Percentiles rank a stretch among this genome's conserved stretches.
phyloP scores from a whole-genome alignment of 2,888 invertebrate species.

The Hylaea fasciaria region DNA sequence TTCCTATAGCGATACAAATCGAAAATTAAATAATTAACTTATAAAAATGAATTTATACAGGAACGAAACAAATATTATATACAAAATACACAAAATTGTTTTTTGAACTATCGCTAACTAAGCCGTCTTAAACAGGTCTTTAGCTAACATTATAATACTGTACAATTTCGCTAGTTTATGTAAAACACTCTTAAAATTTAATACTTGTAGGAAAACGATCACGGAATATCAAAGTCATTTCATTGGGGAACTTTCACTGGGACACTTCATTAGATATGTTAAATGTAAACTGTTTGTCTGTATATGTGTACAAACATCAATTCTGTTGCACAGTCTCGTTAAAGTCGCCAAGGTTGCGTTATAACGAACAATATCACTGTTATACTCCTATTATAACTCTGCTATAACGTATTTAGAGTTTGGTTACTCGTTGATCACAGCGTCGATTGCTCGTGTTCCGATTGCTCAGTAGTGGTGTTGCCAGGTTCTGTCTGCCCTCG shows the following conservation, averaged over 20 bases:
- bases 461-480: constrained; percentile 11
- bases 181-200: constrained; percentile 75
- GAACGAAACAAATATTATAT: constrained; percentile 76
- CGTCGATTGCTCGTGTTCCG: constrained; percentile 52
- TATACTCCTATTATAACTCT: too few relatives aligned
- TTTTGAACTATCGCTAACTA: constrained; percentile 76
- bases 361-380: constrained; percentile 41
- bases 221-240: constrained; percentile 74
- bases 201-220: constrained; percentile 77
- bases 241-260: constrained; percentile 61
- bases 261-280: constrained; percentile 66
- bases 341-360: constrained; percentile 47
- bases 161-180: constrained; percentile 81
- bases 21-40: constrained; percentile 59
- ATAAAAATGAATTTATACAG: constrained; percentile 71
- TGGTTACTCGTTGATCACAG: constrained; percentile 64
- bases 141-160: constrained; percentile 82
- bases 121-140: constrained; percentile 66
- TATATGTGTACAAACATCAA: constrained; percentile 75
- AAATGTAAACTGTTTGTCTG: constrained; percentile 62
- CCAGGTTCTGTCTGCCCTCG: constrained; percentile 31
- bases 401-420: constrained; percentile 33
- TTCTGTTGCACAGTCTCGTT: constrained; percentile 81
- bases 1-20: constrained; percentile 66
- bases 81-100: constrained; percentile 79